These are phyloP conservation scores for Microcebus griseorufus DNA, from an alignment of 2,113 vertebrate species.

Conservation along the genomic window DNA sequence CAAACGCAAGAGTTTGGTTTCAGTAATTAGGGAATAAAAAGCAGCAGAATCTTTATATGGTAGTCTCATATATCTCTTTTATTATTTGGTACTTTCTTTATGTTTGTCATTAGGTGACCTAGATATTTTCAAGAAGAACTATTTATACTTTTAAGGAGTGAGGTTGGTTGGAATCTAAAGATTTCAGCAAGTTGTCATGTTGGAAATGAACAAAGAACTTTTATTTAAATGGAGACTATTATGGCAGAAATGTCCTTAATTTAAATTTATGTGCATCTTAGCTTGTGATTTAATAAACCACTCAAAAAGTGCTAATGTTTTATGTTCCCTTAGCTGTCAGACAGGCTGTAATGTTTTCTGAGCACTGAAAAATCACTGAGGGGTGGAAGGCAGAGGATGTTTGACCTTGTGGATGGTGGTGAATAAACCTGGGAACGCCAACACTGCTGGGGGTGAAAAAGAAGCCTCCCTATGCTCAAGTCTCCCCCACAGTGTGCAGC, in stretches of 20 bases:
- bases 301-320: neutral
- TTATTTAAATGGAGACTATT: conserved; percentile 32
- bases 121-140: conserved; percentile 41
- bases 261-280: neutral
- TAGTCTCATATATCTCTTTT: neutral
- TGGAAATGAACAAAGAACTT: neutral
- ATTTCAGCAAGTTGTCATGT: neutral
- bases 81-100: neutral
- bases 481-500: neutral
- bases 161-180: conserved; percentile 18
- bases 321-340: neutral
- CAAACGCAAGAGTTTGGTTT: neutral
- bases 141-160: neutral
- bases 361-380: neutral
- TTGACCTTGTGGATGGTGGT: neutral
- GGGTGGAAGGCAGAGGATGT: neutral
- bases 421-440: neutral
- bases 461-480: neutral
- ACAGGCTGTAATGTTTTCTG: neutral
- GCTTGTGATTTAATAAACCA: conserved; percentile 8
- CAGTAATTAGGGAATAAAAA: neutral
- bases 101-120: neutral
- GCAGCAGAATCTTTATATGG: neutral
- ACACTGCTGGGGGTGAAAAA: neutral
- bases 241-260: neutral